Conservation (phyloP, 2,888 invertebrate species). For the Anthrax anthrax region DNA sequence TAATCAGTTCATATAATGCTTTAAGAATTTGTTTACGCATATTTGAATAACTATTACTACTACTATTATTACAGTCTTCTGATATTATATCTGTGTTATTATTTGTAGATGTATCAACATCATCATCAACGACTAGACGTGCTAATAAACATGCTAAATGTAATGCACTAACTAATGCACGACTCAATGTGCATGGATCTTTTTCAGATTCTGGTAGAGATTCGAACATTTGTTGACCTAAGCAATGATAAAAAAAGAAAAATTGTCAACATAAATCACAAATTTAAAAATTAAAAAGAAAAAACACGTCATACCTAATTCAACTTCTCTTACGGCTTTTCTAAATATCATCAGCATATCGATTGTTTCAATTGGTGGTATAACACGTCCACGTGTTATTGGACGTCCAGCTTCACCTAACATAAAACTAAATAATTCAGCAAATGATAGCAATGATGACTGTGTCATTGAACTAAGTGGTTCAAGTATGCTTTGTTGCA, state of each 20-base stretch:
- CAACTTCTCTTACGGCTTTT: slow-evolving; percentile 65
- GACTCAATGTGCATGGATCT: slow-evolving; percentile 59
- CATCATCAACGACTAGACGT: slow-evolving; percentile 44
- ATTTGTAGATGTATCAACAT: slow-evolving; percentile 7
- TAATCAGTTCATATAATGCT: slow-evolving; percentile 63
- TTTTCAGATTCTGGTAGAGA: slow-evolving; percentile 48
- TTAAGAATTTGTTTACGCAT: slow-evolving; percentile 47
- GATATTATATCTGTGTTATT: too few relatives aligned
- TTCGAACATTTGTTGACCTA: slow-evolving; percentile 44
- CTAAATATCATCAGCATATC: slow-evolving; percentile 73
- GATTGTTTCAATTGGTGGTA: slow-evolving; percentile 64
- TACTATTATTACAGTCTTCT: slow-evolving; percentile 24
- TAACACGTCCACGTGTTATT: slow-evolving; percentile 51
- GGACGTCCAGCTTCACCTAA: slow-evolving; percentile 70
- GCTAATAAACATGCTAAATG: slow-evolving; percentile 70
- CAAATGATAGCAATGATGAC: slow-evolving; percentile 84
- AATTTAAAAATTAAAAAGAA: background rate
- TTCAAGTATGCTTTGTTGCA: slow-evolving; percentile 87
- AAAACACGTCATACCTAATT: slow-evolving; percentile 26
- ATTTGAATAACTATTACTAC: slow-evolving; percentile 18
- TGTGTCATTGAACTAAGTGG: slow-evolving; percentile 91
- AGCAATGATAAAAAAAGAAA: background rate
- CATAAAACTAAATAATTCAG: slow-evolving; percentile 90
- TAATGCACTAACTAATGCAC: slow-evolving; percentile 72
- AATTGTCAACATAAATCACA: too few relatives aligned